Conservation (phyloP, 2,113 vertebrate species). For the Amazona vittata region DNA sequence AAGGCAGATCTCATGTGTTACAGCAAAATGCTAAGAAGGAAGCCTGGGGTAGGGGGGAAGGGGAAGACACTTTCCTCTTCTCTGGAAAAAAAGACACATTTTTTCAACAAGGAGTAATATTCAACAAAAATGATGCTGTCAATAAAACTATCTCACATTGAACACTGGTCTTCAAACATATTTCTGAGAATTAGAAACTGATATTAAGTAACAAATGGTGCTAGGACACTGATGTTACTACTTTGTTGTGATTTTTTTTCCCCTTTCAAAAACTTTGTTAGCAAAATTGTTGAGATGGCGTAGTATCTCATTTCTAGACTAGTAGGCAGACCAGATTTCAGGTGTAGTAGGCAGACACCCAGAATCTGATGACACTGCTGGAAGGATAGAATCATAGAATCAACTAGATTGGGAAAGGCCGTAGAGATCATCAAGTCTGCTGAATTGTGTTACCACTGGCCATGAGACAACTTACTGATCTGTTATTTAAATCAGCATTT, state of each 20-base stretch:
- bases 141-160: neutral
- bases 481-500: neutral
- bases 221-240: neutral
- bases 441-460: neutral
- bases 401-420: neutral
- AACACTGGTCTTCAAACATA: neutral
- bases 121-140: neutral
- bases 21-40: neutral
- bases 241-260: neutral
- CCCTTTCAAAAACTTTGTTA: fast-evolving
- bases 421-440: neutral
- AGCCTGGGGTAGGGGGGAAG: neutral
- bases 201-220: neutral
- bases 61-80: neutral
- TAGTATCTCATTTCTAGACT: neutral
- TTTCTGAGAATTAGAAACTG: neutral
- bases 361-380: neutral
- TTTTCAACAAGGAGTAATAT: neutral
- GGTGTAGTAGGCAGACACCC: neutral
- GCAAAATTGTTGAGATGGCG: neutral
- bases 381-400: neutral
- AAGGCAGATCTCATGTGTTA: neutral
- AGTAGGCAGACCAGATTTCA: neutral
- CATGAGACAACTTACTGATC: neutral
- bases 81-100: neutral